Evolutionary conservation across 2,888 invertebrate genomes (phyloP).

Genomic region (Galerucella nymphaeae): DNA sequence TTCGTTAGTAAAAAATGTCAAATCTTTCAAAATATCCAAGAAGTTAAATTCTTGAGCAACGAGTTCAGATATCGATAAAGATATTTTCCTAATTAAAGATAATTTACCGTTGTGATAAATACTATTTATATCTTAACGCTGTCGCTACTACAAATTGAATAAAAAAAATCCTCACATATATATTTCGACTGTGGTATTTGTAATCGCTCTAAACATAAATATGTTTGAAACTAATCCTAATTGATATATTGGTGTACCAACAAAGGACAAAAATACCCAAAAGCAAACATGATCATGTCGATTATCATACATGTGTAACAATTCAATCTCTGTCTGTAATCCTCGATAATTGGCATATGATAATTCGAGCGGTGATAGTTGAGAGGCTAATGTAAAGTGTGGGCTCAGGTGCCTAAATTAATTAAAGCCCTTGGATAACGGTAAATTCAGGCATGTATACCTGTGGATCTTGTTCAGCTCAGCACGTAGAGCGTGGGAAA

Average conservation of each 20-base stretch:
- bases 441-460: conserved; percentile 1
- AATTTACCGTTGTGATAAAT: too few relatives aligned
- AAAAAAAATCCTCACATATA: conserved; percentile 8
- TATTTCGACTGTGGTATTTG: conserved; percentile 12
- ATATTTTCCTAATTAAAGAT: too few relatives aligned
- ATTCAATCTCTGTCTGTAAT: conserved; percentile 36
- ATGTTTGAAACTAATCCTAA: conserved; percentile 17
- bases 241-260: conserved; percentile 24
- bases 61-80: too few relatives aligned
- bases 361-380: conserved; percentile 19
- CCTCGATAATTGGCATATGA: conserved; percentile 35
- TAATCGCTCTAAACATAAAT: conserved; percentile 6
- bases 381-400: conserved; percentile 3
- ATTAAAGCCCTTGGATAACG: conserved; percentile 2
- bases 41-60: too few relatives aligned
- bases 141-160: conserved; percentile 5
- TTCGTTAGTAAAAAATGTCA: too few relatives aligned
- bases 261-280: conserved; percentile 24
- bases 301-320: conserved; percentile 30
- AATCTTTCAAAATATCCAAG: too few relatives aligned
- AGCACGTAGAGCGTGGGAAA: background rate
- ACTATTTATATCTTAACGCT: conserved; percentile 2
- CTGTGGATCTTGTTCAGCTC: conserved; percentile 4
- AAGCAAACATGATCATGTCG: conserved; percentile 21
- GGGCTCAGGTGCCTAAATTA: conserved; percentile 8